Base-by-base conservation (phyloP, 2,797 vertebrate genomes). In the Bradypodion ventrale region DNA sequence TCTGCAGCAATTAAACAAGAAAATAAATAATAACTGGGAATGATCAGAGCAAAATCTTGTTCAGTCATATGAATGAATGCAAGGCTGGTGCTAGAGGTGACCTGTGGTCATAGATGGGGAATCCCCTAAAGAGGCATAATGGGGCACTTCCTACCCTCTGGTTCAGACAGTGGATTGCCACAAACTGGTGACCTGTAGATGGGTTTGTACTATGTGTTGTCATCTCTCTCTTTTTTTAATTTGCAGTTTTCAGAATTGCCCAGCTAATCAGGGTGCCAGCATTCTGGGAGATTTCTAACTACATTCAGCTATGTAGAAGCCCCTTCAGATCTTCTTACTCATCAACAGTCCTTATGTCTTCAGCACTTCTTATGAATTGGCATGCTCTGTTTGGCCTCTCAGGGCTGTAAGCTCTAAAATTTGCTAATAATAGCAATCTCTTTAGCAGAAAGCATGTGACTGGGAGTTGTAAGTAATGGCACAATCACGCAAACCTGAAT, bases 381-480 rank as follows among this genome's bases (percentile, higher is more conserved):
- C 73, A 82, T 87, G 84, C 25, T 8, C 40, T 91, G 88, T 94
- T 89, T 92, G 66, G 59, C 87, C 21, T 72, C 85, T 85, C 89
- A 84, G n/a, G 70, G 52, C 82, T 44, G 49, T 73, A 89, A 42
- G 80, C 85, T 87, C 80, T 85, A 73, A 75, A 40, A 83, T 89
- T 90, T 68, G 75, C 87, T 92, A 91, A 92, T 52, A 69, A 82
- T 91, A 93, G 29, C 27, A 63, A 49, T 74, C 29, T 37, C 49
- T 77, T 59, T n/a, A 44, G 59, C 59, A 65, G 69, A 89, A 75
- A 75, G 78, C 85, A 83, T 87, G 52, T 93, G 91, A 94, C 88
- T 83, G 88, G 94, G 89, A 87, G 85, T 81, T 95, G 94, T 86
- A 83, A 72, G 86, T 73, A 83, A 68, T 89, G 91, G 76, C 88